Percentiles rank a stretch among this genome's conserved stretches.
Evolutionary conservation across 2,888 invertebrate species (phyloP).

Genomic region (Tachystola acroxantha): DNA sequence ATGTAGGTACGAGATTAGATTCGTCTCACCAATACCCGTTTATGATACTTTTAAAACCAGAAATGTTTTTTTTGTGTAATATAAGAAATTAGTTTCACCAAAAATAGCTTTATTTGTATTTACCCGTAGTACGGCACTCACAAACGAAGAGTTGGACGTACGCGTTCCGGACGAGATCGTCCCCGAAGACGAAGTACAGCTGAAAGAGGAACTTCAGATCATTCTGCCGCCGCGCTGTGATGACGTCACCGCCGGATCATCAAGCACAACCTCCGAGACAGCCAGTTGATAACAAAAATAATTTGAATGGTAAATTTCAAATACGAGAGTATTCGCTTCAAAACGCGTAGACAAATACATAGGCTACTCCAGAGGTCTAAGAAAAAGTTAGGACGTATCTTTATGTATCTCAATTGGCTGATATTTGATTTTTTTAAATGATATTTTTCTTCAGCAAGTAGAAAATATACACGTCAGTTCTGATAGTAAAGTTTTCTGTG

Average conservation of each 20-base stretch:
- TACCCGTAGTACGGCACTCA: constrained; percentile 32
- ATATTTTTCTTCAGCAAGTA: too few species aligned
- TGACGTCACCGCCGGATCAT: constrained; percentile 49
- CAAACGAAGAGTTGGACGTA: constrained; percentile 46
- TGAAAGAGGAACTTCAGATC: constrained; percentile 62
- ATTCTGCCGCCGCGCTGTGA: constrained; percentile 64
- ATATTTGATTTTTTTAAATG: constrained; percentile 10
- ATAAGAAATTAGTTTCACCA: too few species aligned
- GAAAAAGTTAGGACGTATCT: constrained; percentile 29
- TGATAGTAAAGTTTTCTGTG: too few species aligned
- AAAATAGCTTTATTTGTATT: too few species aligned
- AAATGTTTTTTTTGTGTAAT: too few species aligned
- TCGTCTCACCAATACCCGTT: too few species aligned
- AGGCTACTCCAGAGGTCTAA: constrained; percentile 30
- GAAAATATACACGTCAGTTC: too few species aligned
- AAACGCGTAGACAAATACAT: constrained; percentile 27
- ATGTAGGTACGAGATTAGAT: too few species aligned
- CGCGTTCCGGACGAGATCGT: constrained; percentile 41
- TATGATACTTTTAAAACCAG: too few species aligned
- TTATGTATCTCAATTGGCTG: constrained; percentile 47
- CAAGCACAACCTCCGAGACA: constrained; percentile 22
- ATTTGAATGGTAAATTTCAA: constrained; percentile 23
- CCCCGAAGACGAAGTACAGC: constrained; percentile 57
- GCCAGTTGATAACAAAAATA: constrained; percentile 13
- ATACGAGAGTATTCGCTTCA: constrained; percentile 21